Evolutionary conservation across 2,888 invertebrate species (phyloP), one percentile per base, ranked within the genome.

Genomic region (Lasiommata megera): DNA sequence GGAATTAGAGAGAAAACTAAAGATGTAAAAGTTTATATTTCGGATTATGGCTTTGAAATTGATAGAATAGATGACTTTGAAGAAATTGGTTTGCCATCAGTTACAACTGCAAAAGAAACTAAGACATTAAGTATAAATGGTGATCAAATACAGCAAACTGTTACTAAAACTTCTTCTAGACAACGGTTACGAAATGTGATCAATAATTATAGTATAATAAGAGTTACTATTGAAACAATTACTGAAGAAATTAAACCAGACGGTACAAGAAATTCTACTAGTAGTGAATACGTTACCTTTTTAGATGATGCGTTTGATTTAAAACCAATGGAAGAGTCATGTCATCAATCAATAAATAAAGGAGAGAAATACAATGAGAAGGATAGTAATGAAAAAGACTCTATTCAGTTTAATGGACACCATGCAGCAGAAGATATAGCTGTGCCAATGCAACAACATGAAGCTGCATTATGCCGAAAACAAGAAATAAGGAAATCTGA

Each of bases 21-120:
- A 57, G 73, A 76, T 62, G 61, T 69, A 6, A 73, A 68, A 62
- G 69, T 75, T 12, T 68, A 67, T n/a, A 51, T 74, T 40, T 65
- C 68, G 17, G 71, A 73, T 63, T 69, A 67, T 38, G 67, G 61
- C 59, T 29, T 61, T 12, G 60, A 63, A 8, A 29, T 55, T 14
- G 44, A 41, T 12, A 23, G 34, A 3, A 50, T 57, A n/a, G 50
- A 54, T 38, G 44, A 65, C n/a, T 67, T 62, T 51, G 61, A 62
- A 53, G 51, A 52, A 60, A 54, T 67, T 16, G 69, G 66, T 7
- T 64, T 67, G 28, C 63, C 69, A 12, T 17, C 28, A n/a, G 60
- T 64, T 11, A 29, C 38, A 50, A 51, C 56, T 54, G 23, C n/a
- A 7, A 51, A 40, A 1, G 50, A 54, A 23, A 31, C 7, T 9